These are phyloP conservation scores for Phragmatobia fuliginosa DNA, from an alignment of 2,888 invertebrate genomes.

Conservation along the genomic window DNA sequence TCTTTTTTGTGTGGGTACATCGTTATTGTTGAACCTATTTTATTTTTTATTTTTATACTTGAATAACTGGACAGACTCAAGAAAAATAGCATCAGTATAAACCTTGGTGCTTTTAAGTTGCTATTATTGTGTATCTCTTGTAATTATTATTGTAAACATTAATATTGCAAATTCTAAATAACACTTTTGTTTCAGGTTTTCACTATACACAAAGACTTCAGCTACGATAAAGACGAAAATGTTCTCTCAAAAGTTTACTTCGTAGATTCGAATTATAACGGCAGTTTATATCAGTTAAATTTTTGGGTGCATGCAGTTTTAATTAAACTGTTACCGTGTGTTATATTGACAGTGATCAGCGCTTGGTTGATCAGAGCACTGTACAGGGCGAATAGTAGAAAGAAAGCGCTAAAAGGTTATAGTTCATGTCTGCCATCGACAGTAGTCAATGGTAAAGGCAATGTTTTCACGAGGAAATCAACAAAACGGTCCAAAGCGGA, in stretches of 20 bases:
- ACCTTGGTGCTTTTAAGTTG: too few relatives aligned
- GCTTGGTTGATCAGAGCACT: slow-evolving; percentile 90
- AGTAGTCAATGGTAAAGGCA: slow-evolving; percentile 72
- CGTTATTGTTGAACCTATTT: too few relatives aligned
- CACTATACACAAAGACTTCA: slow-evolving; percentile 71
- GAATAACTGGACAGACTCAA: too few relatives aligned
- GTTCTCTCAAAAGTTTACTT: slow-evolving; percentile 76
- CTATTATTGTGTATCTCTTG: too few relatives aligned
- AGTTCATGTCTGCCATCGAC: slow-evolving; percentile 76
- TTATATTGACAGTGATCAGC: slow-evolving; percentile 91
- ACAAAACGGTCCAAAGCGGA: slow-evolving; percentile 80
- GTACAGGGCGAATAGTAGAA: slow-evolving; percentile 89
- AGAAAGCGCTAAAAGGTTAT: slow-evolving; percentile 86
- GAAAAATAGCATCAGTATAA: too few relatives aligned
- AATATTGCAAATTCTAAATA: background rate
- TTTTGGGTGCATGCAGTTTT: slow-evolving; percentile 94
- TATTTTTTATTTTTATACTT: too few relatives aligned
- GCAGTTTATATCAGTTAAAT: slow-evolving; percentile 89
- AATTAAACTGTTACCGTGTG: slow-evolving; percentile 93
- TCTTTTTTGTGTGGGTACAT: too few relatives aligned
- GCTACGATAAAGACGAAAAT: slow-evolving; percentile 69
- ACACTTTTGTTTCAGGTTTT: slow-evolving; percentile 71
- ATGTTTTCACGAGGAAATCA: slow-evolving; percentile 74
- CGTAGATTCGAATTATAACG: slow-evolving; percentile 86
- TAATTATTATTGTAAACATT: too few relatives aligned